A percentile compares a stretch with the other conserved stretches of the same genome.
Evolutionary conservation across 1,140 invertebrate species (phyloP).

Genomic region (Aphaenogaster ashmeadi): DNA sequence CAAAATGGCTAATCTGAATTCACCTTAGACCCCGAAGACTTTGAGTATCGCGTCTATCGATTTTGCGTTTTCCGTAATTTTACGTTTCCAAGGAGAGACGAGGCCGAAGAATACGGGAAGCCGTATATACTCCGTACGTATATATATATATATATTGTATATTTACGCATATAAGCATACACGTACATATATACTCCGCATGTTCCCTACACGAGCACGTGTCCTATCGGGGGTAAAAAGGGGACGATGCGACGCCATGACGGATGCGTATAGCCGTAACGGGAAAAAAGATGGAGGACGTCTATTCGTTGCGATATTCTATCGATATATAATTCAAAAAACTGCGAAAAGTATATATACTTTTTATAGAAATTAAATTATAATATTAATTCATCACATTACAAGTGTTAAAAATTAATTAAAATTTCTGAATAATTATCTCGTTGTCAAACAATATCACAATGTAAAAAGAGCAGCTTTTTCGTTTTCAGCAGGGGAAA

Average conservation of each 20-base stretch:
- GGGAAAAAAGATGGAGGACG: constrained; percentile 76
- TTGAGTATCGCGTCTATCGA: constrained; percentile 79
- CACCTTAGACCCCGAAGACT: constrained; percentile 32
- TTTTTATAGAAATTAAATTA: neutral
- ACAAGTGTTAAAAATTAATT: neutral
- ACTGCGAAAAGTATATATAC: neutral
- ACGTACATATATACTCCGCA: constrained; percentile 58
- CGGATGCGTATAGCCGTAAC: constrained; percentile 74
- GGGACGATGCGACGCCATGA: constrained; percentile 76
- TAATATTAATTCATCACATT: neutral
- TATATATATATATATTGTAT: constrained; percentile 53
- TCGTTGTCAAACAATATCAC: neutral
- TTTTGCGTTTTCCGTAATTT: constrained; percentile 83
- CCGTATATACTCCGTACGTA: constrained; percentile 58
- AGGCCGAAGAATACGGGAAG: constrained; percentile 72
- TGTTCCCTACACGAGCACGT: constrained; percentile 70
- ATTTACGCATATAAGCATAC: constrained; percentile 54
- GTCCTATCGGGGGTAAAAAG: constrained; percentile 73
- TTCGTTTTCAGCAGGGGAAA: neutral
- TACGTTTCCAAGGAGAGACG: constrained; percentile 81
- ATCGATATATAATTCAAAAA: constrained; percentile 30
- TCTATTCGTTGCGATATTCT: constrained; percentile 16
- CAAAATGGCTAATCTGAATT: constrained; percentile 36
- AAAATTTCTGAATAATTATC: neutral
- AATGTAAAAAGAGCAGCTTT: neutral